A percentile compares a stretch with the other conserved stretches of the same genome.
Evolutionary conservation across 2,113 vertebrate species (phyloP).

Genomic region (Apteryx mantelli): DNA sequence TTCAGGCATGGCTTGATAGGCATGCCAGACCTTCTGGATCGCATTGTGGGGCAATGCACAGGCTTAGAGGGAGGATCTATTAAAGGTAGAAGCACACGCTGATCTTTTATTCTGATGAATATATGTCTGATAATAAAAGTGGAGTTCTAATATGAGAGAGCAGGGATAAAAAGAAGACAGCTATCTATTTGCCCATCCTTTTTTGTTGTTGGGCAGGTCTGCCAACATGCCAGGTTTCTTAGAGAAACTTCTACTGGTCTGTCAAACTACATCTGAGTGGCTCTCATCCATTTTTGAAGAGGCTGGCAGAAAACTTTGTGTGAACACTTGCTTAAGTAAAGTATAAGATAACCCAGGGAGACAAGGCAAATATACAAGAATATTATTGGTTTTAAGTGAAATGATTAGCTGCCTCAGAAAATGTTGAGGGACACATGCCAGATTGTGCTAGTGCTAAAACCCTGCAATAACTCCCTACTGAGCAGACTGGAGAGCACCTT

Average conservation of each 20-base stretch:
- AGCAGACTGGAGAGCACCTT: background rate
- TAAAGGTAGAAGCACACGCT: rapidly evolving
- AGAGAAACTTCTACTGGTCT: background rate
- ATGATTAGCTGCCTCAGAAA: background rate
- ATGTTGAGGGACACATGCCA: background rate
- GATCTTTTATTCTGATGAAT: background rate
- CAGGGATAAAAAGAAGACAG: background rate
- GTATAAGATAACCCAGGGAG: background rate
- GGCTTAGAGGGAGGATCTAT: background rate
- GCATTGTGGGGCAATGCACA: background rate
- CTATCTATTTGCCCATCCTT: background rate
- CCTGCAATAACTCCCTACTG: background rate
- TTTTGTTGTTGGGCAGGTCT: background rate
- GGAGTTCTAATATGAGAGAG: background rate
- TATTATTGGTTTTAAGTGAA: background rate
- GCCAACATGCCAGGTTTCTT: background rate
- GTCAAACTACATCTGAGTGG: background rate
- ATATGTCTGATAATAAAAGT: background rate
- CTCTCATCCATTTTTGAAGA: background rate
- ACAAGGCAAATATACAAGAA: background rate
- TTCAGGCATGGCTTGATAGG: background rate
- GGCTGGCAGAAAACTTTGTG: background rate
- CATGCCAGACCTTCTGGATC: background rate
- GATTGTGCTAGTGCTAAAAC: background rate
- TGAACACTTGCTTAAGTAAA: background rate